These are phyloP conservation scores for Thermophis baileyi DNA, from an alignment of 2,113 vertebrate genomes.

Conservation along the genomic window DNA sequence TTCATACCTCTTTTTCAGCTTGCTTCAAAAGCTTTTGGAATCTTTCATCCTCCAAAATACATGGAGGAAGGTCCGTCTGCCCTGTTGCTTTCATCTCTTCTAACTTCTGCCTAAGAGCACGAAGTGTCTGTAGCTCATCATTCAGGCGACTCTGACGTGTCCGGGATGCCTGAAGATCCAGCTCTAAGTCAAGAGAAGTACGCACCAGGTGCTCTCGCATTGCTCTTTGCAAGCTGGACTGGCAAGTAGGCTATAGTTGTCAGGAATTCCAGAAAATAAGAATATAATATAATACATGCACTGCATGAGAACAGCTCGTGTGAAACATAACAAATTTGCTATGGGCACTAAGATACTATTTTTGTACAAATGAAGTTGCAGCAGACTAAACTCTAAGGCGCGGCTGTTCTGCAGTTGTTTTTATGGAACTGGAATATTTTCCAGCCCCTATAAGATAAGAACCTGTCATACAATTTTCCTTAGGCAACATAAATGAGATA, in stretches of 20 bases:
- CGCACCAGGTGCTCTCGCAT: slow-evolving; percentile 59
- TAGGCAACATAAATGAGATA: not conserved
- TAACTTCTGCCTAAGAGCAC: slow-evolving; percentile 72
- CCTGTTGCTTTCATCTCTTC: slow-evolving; percentile 75
- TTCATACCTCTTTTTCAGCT: slow-evolving; percentile 77
- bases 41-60: slow-evolving; percentile 73
- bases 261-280: not conserved
- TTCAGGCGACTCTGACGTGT: slow-evolving; percentile 78
- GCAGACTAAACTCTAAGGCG: not conserved
- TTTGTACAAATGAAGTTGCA: not conserved
- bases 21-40: slow-evolving; percentile 79
- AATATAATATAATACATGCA: not conserved
- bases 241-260: slow-evolving; percentile 67
- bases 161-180: slow-evolving; percentile 81
- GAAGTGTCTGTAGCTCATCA: slow-evolving; percentile 75
- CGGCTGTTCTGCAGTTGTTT: not conserved
- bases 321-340: not conserved
- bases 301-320: not conserved
- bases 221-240: slow-evolving; percentile 59
- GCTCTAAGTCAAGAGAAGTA: slow-evolving; percentile 82
- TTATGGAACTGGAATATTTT: not conserved
- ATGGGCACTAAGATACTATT: not conserved
- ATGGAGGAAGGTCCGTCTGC: slow-evolving; percentile 70
- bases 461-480: not conserved
- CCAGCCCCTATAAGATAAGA: not conserved